Evolutionary conservation across 2,113 vertebrate species (phyloP).

Genomic region (Ciconia boyciana): DNA sequence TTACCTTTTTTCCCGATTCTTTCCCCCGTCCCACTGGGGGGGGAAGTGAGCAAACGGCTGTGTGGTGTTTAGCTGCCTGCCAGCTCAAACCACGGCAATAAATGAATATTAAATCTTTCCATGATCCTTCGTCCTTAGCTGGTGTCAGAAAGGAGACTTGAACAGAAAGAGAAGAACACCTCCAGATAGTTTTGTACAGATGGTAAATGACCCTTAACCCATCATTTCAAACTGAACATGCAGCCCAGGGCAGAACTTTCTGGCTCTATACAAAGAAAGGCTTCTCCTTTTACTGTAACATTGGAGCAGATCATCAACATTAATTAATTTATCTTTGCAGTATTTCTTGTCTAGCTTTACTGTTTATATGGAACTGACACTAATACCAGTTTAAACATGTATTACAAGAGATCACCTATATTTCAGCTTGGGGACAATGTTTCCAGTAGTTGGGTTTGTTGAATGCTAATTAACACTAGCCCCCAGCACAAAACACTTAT

Average conservation of each 20-base stretch:
- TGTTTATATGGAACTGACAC: not conserved
- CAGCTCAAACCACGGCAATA: not conserved
- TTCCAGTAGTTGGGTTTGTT: not conserved
- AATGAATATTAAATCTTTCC: not conserved
- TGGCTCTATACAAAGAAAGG: not conserved
- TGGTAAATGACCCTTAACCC: not conserved
- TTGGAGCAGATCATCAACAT: not conserved
- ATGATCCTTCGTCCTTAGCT: not conserved
- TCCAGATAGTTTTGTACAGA: not conserved
- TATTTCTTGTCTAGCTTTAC: not conserved
- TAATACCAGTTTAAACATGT: not conserved
- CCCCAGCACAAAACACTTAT: not conserved
- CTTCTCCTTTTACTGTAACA: not conserved
- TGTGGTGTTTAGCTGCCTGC: not conserved
- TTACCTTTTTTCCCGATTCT: no score
- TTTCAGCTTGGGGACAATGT: not conserved
- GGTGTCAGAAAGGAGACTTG: not conserved
- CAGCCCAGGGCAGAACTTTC: not conserved
- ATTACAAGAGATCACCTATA: not conserved
- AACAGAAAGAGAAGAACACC: not conserved
- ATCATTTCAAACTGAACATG: not conserved
- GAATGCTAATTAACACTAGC: not conserved
- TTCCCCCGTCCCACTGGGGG: no score
- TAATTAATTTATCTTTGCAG: not conserved
- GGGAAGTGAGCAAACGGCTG: no score